Conservation (phyloP, 30 jellyfish, hydroid and myxozoan species). For the Clytia hemisphaerica region DNA sequence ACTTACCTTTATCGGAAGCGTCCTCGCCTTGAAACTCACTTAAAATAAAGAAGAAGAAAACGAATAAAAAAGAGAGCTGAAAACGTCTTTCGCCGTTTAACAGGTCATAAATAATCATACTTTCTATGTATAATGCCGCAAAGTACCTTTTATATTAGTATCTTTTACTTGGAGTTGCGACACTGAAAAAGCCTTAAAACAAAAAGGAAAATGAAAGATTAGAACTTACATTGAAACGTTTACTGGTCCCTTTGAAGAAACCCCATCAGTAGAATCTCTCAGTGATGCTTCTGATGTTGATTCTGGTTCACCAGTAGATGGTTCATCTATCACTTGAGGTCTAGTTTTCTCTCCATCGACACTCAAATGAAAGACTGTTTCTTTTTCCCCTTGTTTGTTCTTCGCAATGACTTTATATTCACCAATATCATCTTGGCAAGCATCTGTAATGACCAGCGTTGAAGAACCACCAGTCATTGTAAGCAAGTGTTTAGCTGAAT, state of each 20-base stretch:
- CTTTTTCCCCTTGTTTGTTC: slow-evolving; percentile 22
- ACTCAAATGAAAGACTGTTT: slow-evolving; percentile 16
- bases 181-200: too few species aligned
- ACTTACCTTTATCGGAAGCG: too few species aligned
- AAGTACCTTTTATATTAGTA: too few species aligned
- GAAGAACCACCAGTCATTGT: slow-evolving; percentile 9
- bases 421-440: slow-evolving; percentile 15
- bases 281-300: neutral
- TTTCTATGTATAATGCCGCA: too few species aligned
- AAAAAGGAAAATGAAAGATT: neutral
- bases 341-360: slow-evolving; percentile 14
- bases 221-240: neutral
- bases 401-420: slow-evolving; percentile 23
- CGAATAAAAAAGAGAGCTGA: too few species aligned
- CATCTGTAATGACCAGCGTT: slow-evolving; percentile 11
- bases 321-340: neutral
- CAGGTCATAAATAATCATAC: too few species aligned
- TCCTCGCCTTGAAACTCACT: too few species aligned
- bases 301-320: neutral
- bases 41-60: too few species aligned
- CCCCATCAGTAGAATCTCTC: too few species aligned
- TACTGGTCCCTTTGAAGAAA: neutral
- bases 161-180: too few species aligned
- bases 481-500: neutral
- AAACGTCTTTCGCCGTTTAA: too few species aligned